A percentile compares a stretch with the other conserved stretches of the same genome.
These are phyloP conservation scores for Mycteria americana DNA, from an alignment of 2,797 vertebrate genomes.

Conservation along the genomic window DNA sequence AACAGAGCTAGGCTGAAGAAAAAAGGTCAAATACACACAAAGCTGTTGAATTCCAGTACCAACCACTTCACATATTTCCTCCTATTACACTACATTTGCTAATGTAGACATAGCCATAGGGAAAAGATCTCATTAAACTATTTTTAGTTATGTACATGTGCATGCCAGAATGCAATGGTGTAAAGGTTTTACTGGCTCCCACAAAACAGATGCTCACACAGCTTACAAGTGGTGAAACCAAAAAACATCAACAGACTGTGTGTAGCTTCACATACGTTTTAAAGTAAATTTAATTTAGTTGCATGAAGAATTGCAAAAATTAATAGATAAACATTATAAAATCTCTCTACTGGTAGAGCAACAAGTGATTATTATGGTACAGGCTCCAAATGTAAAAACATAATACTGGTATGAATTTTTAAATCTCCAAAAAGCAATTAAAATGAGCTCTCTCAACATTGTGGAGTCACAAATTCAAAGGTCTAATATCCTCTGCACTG, in stretches of 20 bases:
- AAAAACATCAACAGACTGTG: neutral
- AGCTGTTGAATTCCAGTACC: neutral
- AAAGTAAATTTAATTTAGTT: neutral
- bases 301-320: neutral
- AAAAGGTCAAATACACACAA: neutral
- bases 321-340: neutral
- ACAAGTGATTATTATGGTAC: neutral
- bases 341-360: neutral
- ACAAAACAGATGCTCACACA: neutral
- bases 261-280: neutral
- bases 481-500: neutral
- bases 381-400: neutral
- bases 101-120: neutral
- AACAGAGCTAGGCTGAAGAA: neutral
- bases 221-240: neutral
- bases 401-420: neutral
- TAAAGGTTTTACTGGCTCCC: neutral
- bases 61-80: neutral
- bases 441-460: neutral
- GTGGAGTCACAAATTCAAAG: conserved; percentile 4
- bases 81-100: neutral
- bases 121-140: neutral
- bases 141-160: neutral
- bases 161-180: neutral
- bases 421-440: neutral